A percentile compares a stretch with the other conserved stretches of the same genome.
These are phyloP conservation scores for Drosophila antonietae DNA, from an alignment of 2,888 invertebrate species.

Conservation along the genomic window DNA sequence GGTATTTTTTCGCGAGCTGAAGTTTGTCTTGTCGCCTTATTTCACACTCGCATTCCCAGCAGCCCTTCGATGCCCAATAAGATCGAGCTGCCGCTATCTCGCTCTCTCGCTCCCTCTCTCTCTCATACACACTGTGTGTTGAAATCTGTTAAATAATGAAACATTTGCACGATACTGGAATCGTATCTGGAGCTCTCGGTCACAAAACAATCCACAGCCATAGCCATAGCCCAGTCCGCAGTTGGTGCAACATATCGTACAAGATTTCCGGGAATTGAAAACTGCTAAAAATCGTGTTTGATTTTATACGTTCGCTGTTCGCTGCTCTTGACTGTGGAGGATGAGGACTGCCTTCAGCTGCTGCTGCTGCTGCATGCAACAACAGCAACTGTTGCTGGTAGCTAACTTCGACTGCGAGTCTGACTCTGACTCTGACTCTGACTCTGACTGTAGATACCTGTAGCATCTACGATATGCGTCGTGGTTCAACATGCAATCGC, in stretches of 20 bases:
- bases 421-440: background rate
- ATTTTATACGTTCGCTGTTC: slow-evolving; percentile 68
- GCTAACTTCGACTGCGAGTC: background rate
- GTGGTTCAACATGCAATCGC: slow-evolving; percentile 80
- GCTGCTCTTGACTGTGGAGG: slow-evolving; percentile 11
- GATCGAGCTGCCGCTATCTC: slow-evolving; percentile 12
- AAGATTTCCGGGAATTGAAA: slow-evolving; percentile 80
- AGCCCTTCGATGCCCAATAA: slow-evolving; percentile 24
- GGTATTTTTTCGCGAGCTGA: slow-evolving; percentile 73
- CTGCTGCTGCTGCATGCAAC: slow-evolving; percentile 53
- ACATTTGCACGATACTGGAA: slow-evolving; percentile 79
- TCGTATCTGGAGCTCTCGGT: slow-evolving; percentile 57
- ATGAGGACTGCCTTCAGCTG: slow-evolving; percentile 2
- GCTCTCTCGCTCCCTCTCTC: background rate
- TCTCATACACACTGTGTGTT: slow-evolving; percentile 46
- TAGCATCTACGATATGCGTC: slow-evolving; percentile 79
- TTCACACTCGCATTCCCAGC: slow-evolving; percentile 56
- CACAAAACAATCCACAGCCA: slow-evolving; percentile 42
- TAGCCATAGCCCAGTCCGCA: slow-evolving; percentile 14
- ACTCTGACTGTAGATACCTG: slow-evolving; percentile 44
- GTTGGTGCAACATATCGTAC: slow-evolving; percentile 75
- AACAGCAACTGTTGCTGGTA: slow-evolving; percentile 19
- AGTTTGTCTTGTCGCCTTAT: slow-evolving; percentile 65
- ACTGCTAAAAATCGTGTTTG: slow-evolving; percentile 81
- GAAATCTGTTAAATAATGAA: slow-evolving; percentile 79